Evolutionary conservation across 2,888 invertebrate genomes (phyloP), one percentile per base, ranked within the genome.

Genomic region (Elmis aenea): DNA sequence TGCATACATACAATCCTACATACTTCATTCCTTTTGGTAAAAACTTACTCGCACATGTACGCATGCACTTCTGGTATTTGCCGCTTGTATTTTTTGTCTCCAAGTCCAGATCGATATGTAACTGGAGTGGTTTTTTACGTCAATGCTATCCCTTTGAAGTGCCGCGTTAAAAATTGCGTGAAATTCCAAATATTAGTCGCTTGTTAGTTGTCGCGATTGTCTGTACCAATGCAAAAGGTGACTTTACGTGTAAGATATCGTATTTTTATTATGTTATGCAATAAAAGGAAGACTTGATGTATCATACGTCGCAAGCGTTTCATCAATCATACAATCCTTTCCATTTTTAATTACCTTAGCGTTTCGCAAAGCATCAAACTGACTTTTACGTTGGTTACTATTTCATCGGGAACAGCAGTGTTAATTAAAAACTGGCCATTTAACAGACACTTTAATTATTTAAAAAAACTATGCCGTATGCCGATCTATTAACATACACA

Each of bases 181-280:
- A 68, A 67, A 68, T 68, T 67, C 65, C 67, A 67, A 68, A 68
- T 67, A 68, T 67, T 67, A 62, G 57, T 58, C 62, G 64, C 66
- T 67, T 63, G 66, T 67, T 67, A 67, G 63, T 57, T 57, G 61
- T 59, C 52, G 55, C 52, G 48, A 44, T 39, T 44, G 44, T 44
- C 29, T 39, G 26, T 34, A 42, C 42, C 34, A 24, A 32, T 42
- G 38, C 38, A 37, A 20, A 29, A 41, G 15, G 10, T 20, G 9
- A 23, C 28, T 31, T 26, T 25, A 29, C 30, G 24, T 25, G 18
- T 24, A 36, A 36, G 33, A 41, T 32, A 33, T 27, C 21, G 10
- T 9, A 36, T 33, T 33, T 36, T 40, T 35, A 23, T 26, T 13
- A 16, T 27, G 18, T 16, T 30, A 31, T 26, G 16, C 12, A 20